These are phyloP conservation scores for Myrmecophaga tridactyla DNA, from an alignment of 2,113 vertebrate genomes.

Conservation along the genomic window DNA sequence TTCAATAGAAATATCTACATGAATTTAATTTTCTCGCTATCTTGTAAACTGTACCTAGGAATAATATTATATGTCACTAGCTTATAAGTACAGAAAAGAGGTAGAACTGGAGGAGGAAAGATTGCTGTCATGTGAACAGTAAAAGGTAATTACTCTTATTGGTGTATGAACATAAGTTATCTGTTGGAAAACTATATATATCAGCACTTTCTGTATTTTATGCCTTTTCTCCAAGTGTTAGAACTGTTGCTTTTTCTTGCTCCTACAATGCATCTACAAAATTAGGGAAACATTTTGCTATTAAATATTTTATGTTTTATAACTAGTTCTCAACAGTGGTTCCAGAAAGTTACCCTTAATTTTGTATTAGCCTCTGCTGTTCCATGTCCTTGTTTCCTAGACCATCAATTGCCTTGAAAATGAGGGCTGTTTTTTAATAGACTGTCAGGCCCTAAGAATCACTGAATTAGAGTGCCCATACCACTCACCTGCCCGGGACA, in stretches of 20 bases:
- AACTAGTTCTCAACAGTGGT: background rate
- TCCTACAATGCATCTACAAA: background rate
- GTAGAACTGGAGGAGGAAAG: background rate
- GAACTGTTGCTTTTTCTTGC: background rate
- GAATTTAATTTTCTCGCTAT: background rate
- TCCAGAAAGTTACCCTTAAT: background rate
- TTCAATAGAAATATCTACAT: background rate
- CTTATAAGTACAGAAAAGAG: background rate
- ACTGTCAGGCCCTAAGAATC: background rate
- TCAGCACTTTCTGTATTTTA: background rate
- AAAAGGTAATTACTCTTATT: background rate
- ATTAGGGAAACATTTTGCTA: background rate
- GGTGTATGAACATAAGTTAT: background rate
- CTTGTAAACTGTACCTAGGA: background rate
- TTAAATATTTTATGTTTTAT: background rate
- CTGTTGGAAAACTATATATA: background rate
- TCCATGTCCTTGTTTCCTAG: background rate
- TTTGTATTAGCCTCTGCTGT: background rate
- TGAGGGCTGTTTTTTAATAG: background rate
- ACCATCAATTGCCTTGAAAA: background rate
- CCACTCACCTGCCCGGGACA: no score
- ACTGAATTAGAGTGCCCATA: no score
- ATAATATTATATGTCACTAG: background rate
- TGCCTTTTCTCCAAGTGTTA: background rate
- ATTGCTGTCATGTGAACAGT: background rate